Evolutionary conservation across 2,888 invertebrate species (phyloP).

Genomic region (Taenaris catops): DNA sequence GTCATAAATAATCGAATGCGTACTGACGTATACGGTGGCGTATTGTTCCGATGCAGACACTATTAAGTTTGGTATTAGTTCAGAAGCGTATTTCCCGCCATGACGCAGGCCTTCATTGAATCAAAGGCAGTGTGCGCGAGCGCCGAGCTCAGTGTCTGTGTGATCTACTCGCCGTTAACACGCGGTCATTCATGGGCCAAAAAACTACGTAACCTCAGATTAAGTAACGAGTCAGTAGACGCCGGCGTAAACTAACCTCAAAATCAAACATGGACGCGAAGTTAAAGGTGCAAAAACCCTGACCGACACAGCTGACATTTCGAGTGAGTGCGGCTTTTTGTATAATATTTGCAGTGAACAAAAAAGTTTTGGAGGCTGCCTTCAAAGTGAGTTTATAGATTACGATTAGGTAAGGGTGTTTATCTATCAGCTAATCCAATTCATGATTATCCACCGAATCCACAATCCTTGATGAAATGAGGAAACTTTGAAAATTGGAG

Average conservation of each 20-base stretch:
- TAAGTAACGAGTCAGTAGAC: slow-evolving; percentile 17
- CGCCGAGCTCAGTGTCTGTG: slow-evolving; percentile 66
- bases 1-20: slow-evolving; percentile 52
- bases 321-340: slow-evolving; percentile 67
- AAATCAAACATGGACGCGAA: slow-evolving; percentile 45
- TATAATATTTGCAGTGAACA: slow-evolving; percentile 50
- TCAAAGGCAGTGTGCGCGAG: slow-evolving; percentile 54
- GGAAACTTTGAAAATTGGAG: no score
- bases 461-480: no score
- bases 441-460: no score
- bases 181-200: slow-evolving; percentile 59
- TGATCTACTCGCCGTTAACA: slow-evolving; percentile 73
- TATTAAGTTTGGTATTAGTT: slow-evolving; percentile 55
- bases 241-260: slow-evolving; percentile 49
- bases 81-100: slow-evolving; percentile 69
- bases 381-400: slow-evolving; percentile 48
- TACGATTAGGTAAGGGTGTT: slow-evolving; percentile 7
- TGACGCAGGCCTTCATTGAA: slow-evolving; percentile 71
- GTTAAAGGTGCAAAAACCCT: slow-evolving; percentile 46
- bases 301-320: slow-evolving; percentile 37
- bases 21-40: slow-evolving; percentile 45
- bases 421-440: no score
- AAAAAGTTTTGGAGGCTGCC: slow-evolving; percentile 39
- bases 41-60: slow-evolving; percentile 49
- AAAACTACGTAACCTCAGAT: slow-evolving; percentile 29